Conservation (phyloP, 2,888 invertebrate genomes). For the Watsonalla cultraria region DNA sequence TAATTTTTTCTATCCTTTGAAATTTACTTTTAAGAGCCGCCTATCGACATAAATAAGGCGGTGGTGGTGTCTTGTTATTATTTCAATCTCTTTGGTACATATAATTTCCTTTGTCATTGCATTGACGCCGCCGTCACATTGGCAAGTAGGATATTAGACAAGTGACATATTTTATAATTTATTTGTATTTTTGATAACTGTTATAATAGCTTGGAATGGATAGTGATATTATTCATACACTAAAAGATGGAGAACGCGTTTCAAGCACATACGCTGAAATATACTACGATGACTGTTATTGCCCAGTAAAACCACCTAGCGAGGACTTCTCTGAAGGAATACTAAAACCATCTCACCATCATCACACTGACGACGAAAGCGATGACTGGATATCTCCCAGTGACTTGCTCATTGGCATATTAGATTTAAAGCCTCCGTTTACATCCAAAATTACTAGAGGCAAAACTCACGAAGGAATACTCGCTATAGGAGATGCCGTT, state of each 20-base stretch:
- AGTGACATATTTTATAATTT: background rate
- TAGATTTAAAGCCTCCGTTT: constrained; percentile 61
- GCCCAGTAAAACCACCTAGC: constrained; percentile 15
- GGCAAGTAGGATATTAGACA: constrained; percentile 1
- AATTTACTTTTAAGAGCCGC: no score
- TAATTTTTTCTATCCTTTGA: no score
- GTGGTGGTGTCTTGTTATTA: no score
- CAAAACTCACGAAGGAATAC: constrained; percentile 61
- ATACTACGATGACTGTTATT: constrained; percentile 45
- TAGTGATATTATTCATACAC: constrained; percentile 31
- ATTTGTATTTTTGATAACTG: constrained; percentile 3
- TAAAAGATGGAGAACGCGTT: constrained; percentile 39
- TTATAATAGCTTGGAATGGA: constrained; percentile 27
- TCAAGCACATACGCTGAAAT: constrained; percentile 59
- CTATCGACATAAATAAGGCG: no score
- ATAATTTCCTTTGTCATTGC: no score
- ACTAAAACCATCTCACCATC: constrained; percentile 4
- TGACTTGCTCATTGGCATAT: constrained; percentile 53
- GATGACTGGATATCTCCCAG: constrained; percentile 64
- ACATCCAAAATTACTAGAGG: constrained; percentile 68
- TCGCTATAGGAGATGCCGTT: constrained; percentile 53
- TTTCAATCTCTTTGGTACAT: no score
- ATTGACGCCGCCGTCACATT: no score
- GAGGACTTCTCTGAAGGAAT: constrained; percentile 7
- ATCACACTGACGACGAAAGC: constrained; percentile 4